phyloP scores from a whole-genome alignment of 1,140 invertebrate genomes.

The Macrostomum lignano region DNA sequence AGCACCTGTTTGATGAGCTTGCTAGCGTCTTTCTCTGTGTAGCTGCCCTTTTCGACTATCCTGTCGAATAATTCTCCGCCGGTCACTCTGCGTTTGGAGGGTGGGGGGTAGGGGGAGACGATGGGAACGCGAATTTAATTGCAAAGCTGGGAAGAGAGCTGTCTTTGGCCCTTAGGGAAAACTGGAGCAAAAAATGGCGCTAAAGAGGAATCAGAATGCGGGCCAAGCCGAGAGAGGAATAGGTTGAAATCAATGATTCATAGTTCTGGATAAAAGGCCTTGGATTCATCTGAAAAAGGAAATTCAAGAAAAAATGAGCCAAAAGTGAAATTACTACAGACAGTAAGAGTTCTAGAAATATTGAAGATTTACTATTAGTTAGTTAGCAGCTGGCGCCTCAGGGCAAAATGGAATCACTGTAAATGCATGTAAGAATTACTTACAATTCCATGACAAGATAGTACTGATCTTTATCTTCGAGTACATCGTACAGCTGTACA shows the following conservation, averaged over 20 bases:
- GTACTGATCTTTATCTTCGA: conserved; percentile 82
- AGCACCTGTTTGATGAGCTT: conserved; percentile 70
- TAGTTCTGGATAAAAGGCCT: not conserved
- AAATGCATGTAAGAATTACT: too few relatives aligned
- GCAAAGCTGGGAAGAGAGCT: not conserved
- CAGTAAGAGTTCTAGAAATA: conserved; percentile 1
- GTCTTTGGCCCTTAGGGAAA: not conserved
- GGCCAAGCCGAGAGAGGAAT: not conserved
- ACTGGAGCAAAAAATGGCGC: not conserved
- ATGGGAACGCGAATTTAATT: conserved; percentile 11
- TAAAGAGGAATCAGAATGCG: not conserved
- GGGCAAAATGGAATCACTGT: conserved; percentile 8
- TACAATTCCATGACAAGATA: conserved; percentile 95
- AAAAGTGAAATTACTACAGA: not conserved
- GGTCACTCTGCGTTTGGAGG: too few relatives aligned
- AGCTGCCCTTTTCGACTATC: conserved; percentile 96
- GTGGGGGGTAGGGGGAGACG: too few relatives aligned
- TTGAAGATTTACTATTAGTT: conserved; percentile 5
- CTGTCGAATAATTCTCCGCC: conserved; percentile 91
- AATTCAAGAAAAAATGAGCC: not conserved
- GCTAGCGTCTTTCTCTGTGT: conserved; percentile 92
- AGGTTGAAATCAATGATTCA: not conserved
- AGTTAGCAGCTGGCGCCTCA: too few relatives aligned
- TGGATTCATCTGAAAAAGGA: not conserved
- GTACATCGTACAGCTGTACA: conserved; percentile 83